Conservation (phyloP, 2,888 invertebrate genomes). For the Hydrotaea cyrtoneurina region DNA sequence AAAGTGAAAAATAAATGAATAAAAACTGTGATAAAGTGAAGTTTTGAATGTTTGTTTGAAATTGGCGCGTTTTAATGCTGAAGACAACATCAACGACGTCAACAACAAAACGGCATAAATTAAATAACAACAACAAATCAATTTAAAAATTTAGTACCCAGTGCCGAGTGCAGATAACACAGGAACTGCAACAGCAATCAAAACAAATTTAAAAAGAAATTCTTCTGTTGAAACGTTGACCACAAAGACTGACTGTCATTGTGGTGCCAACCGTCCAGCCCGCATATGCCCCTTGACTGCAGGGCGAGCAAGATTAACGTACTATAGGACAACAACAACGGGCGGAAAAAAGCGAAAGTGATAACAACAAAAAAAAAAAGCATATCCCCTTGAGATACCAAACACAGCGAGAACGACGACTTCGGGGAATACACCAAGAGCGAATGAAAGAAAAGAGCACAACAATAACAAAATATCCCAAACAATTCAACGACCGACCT, state of each 20-base stretch:
- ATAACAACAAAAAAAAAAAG: constrained; percentile 26
- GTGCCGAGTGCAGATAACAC: background rate
- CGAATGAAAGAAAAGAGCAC: constrained; percentile 26
- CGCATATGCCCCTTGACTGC: background rate
- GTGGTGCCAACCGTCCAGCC: background rate
- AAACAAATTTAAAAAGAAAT: constrained; percentile 18
- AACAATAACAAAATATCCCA: constrained; percentile 45
- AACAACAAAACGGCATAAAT: constrained; percentile 20
- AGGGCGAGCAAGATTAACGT: constrained; percentile 30
- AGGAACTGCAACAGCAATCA: constrained; percentile 12
- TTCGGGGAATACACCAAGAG: constrained; percentile 47
- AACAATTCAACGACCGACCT: constrained; percentile 47
- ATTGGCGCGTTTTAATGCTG: background rate
- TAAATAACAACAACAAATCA: constrained; percentile 36
- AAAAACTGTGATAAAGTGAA: background rate
- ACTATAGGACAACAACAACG: constrained; percentile 34
- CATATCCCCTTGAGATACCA: background rate
- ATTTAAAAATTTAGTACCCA: constrained; percentile 14
- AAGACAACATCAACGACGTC: background rate
- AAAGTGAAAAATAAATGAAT: background rate
- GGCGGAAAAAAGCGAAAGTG: constrained; percentile 4
- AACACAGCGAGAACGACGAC: too few species aligned
- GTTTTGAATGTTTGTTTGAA: constrained; percentile 1
- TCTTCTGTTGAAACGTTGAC: constrained; percentile 14
- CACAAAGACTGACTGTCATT: constrained; percentile 4